Evolutionary conservation across 1,140 invertebrate species (phyloP), one percentile per base, ranked within the genome.

Genomic region (Philopotamus ludificatus): DNA sequence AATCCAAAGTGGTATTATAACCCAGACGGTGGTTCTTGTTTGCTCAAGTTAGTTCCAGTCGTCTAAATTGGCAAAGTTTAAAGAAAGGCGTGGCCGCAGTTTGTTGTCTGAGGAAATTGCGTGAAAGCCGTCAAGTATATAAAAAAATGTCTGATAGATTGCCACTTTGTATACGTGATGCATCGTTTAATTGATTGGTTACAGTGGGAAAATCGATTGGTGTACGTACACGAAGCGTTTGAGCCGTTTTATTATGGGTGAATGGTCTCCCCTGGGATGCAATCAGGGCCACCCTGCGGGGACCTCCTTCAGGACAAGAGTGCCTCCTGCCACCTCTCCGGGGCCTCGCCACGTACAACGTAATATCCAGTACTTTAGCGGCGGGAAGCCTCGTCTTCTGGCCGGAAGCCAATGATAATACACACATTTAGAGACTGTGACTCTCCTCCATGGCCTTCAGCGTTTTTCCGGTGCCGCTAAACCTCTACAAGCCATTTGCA

Each of bases 331-430:
- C 12, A 34, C 28, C 28, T 34, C 4, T 34, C 28, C 4, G 12
- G 12, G 8, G 34, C 57, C 12, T 45, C 44, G 42, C 44, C 65
- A 67, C 65, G 58, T 67, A 62, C 49, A 55, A 57, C 59, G 59
- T 67, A 67, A 67, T 67, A 62, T 62, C 23, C 65, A 54, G 50
- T 62, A 55, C 58, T 67, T 67, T 57, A 54, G 58, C 23, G 58
- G 58, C 59, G 50, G 57, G 64, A 66, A 55, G 51, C 44, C 51
- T 45, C 65, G 45, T 67, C 18, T 23, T 23, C 58, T 69, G 67
- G 67, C 57, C 63, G 51, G 63, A 62, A 62, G 67, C 67, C 67
- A 69, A 62, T 51, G 53, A 60, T 65, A 69, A 69, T 65, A 65
- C 61, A 69, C 62, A 68, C 62, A 61, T 34, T 34, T 34, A 34